These are phyloP conservation scores for Archaeoteleia sp. DNA, from an alignment of 2,888 invertebrate genomes.

Conservation along the genomic window DNA sequence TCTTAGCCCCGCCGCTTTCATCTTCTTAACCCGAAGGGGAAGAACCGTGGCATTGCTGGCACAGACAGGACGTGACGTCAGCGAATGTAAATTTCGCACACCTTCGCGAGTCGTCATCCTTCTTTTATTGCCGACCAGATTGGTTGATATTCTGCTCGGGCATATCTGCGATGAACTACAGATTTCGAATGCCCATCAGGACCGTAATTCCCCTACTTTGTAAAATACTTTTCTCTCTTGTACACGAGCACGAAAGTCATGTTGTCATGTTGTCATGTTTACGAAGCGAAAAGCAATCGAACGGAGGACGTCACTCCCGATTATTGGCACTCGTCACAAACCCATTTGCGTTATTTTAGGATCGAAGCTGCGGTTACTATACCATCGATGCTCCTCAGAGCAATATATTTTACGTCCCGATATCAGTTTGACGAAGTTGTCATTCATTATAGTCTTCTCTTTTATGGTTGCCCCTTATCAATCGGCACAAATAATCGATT, in stretches of 20 bases:
- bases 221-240: neutral
- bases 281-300: neutral
- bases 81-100: slow-evolving; percentile 65
- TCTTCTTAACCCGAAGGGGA: neutral
- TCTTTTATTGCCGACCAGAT: slow-evolving; percentile 60
- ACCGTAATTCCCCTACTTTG: neutral
- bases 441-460: slow-evolving; percentile 15
- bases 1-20: slow-evolving; percentile 5
- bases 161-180: too few relatives aligned
- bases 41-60: slow-evolving; percentile 33
- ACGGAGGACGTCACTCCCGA: neutral
- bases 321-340: slow-evolving; percentile 7
- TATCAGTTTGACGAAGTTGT: slow-evolving; percentile 16
- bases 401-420: neutral
- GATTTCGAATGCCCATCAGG: too few relatives aligned
- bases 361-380: slow-evolving; percentile 14
- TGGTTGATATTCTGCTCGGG: slow-evolving; percentile 66
- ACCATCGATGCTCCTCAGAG: slow-evolving; percentile 10
- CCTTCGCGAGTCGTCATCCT: slow-evolving; percentile 48
- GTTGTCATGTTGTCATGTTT: neutral
- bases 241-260: neutral
- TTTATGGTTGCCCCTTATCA: slow-evolving; percentile 27
- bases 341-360: neutral
- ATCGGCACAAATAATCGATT: slow-evolving; percentile 27
- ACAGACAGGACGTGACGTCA: slow-evolving; percentile 62